These are phyloP conservation scores for Hirtodrosophila histrioides DNA, from an alignment of 2,888 invertebrate species.

Conservation along the genomic window DNA sequence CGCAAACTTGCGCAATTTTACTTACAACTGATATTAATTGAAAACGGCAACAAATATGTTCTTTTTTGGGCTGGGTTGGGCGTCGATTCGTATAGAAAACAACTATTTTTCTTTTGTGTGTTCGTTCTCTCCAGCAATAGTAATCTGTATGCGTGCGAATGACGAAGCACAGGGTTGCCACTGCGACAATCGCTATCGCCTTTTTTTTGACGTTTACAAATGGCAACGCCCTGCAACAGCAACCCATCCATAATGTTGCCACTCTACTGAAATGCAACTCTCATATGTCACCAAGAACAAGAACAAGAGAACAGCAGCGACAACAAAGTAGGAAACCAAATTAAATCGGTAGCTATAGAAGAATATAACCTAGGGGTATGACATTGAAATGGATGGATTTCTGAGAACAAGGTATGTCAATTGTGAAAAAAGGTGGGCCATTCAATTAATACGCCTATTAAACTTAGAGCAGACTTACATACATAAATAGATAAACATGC, in stretches of 20 bases:
- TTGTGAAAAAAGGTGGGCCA: background rate
- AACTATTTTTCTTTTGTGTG: slow-evolving; percentile 75
- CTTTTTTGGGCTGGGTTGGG: slow-evolving; percentile 79
- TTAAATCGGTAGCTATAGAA: slow-evolving; percentile 2
- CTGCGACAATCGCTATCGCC: slow-evolving; percentile 30
- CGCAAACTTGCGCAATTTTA: slow-evolving; percentile 42
- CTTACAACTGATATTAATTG: slow-evolving; percentile 60
- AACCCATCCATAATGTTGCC: slow-evolving; percentile 27
- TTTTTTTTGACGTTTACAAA: slow-evolving; percentile 46
- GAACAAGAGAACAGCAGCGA: slow-evolving; percentile 39
- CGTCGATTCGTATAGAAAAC: slow-evolving; percentile 70
- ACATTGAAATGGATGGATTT: slow-evolving; percentile 73
- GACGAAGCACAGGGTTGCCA: slow-evolving; percentile 72
- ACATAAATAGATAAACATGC: slow-evolving; percentile 23
- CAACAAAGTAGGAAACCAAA: slow-evolving; percentile 42
- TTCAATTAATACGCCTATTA: background rate
- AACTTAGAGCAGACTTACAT: slow-evolving; percentile 18
- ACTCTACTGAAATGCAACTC: slow-evolving; percentile 30
- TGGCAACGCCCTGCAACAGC: slow-evolving; percentile 37
- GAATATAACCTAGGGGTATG: slow-evolving; percentile 23
- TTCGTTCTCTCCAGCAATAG: slow-evolving; percentile 65
- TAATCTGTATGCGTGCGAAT: slow-evolving; percentile 70
- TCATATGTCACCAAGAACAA: slow-evolving; percentile 42
- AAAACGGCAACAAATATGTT: slow-evolving; percentile 57
- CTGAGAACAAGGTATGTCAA: slow-evolving; percentile 74